Evolutionary conservation across 2,113 vertebrate species (phyloP).

Genomic region (Hippopotamus amphibius): DNA sequence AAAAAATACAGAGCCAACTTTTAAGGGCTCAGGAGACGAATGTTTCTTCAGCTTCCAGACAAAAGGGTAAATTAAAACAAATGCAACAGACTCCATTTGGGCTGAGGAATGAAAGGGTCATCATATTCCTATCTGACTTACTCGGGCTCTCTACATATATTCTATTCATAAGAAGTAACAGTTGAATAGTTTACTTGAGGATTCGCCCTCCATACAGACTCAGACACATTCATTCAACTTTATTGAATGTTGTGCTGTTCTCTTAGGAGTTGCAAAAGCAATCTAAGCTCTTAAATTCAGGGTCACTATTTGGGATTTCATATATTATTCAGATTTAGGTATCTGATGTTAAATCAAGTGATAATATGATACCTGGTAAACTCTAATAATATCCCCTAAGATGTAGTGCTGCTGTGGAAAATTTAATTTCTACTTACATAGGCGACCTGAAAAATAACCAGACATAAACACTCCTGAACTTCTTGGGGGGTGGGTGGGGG

Average conservation of each 20-base stretch:
- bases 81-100: background rate
- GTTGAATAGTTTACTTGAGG: constrained; percentile 71
- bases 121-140: constrained; percentile 67
- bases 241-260: constrained; percentile 60
- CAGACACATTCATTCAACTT: constrained; percentile 75
- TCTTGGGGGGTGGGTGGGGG: background rate
- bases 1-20: constrained; percentile 3
- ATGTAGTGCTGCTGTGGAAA: constrained; percentile 55
- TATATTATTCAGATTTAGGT: constrained; percentile 75
- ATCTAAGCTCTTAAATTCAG: constrained; percentile 72
- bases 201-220: constrained; percentile 74
- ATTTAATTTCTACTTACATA: constrained; percentile 74
- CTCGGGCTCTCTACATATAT: constrained; percentile 67
- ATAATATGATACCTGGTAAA: constrained; percentile 61
- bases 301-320: constrained; percentile 76
- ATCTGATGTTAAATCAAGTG: constrained; percentile 77
- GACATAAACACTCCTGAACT: constrained; percentile 68
- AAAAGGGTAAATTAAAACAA: constrained; percentile 47
- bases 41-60: background rate
- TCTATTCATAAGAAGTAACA: constrained; percentile 80
- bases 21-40: background rate
- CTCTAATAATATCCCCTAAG: constrained; percentile 35
- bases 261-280: constrained; percentile 75
- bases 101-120: background rate
- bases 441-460: constrained; percentile 66